A percentile compares a stretch with the other conserved stretches of the same genome.
Evolutionary conservation across 2,888 invertebrate species (phyloP).

Genomic region (Limnephilus auricula): DNA sequence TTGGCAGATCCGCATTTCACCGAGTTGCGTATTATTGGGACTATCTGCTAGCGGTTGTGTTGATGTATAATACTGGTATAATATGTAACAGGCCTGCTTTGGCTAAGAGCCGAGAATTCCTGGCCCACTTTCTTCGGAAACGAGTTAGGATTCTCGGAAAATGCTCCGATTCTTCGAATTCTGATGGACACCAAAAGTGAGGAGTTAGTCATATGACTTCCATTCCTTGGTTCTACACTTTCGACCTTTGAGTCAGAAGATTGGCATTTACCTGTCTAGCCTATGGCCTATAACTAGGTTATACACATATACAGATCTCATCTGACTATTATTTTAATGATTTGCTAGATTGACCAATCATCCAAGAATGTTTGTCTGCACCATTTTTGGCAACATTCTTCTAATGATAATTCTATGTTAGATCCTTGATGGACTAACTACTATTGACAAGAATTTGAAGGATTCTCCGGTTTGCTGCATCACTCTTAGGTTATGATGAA

Average conservation of each 20-base stretch:
- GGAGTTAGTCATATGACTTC: constrained; percentile 26
- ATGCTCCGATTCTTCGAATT: constrained; percentile 6
- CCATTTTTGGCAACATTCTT: not conserved
- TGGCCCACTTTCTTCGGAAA: constrained; percentile 23
- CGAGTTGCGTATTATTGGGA: not conserved
- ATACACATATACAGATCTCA: not conserved
- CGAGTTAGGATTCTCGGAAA: constrained; percentile 23
- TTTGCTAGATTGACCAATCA: not conserved
- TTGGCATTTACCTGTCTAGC: not conserved
- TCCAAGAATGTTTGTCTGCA: not conserved
- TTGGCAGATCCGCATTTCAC: constrained; percentile 8
- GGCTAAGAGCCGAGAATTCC: constrained; percentile 5
- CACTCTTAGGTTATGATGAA: not conserved
- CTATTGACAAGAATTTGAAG: not conserved
- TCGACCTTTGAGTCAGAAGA: constrained; percentile 37
- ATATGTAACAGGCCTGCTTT: not conserved
- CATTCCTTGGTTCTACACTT: not conserved
- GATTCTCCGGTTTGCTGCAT: not conserved
- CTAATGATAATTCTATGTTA: not conserved
- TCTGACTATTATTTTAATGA: not conserved
- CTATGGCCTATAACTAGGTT: constrained; percentile 9
- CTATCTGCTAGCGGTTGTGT: not conserved
- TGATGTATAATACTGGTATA: not conserved
- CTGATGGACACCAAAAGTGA: constrained; percentile 23
- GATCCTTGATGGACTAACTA: not conserved